Base-by-base conservation (phyloP, 2,888 invertebrate genomes). In the Trypoxylon attenuatum region DNA sequence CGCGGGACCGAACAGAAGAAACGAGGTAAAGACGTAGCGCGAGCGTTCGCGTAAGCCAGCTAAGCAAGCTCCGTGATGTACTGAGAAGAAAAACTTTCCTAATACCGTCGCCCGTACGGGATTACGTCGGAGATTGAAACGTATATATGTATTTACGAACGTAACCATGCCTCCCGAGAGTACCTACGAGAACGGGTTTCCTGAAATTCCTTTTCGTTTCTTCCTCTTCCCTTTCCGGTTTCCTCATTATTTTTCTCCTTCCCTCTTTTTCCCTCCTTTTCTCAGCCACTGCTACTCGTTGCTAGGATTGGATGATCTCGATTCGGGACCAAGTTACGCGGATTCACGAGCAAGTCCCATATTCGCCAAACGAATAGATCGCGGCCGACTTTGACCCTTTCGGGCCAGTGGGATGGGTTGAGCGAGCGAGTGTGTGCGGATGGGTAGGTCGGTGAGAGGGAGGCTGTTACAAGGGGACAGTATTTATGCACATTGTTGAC, bases 401-500 rank as follows among this genome's bases (percentile, higher is more conserved):
- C 33, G 13, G 10, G 10, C 13, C n/a, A 10, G 33, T 13, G 33
- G 27, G 27, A 13, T n/a, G 4, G 33, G 13, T 1, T n/a, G n/a
- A n/a, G 33, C n/a, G 33, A 33, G 33, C 3, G 4, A 13, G 33
- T 33, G n/a, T 13, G 33, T 13, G 2, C 13, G 4, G 13, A 13
- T 10, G 13, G n/a, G 13, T 10, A 33, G 33, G 10, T 3, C 3
- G n/a, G 33, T 13, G 33, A 33, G n/a, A 33, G 33, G 5, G 13
- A 33, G 13, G 0, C 33, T 33, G 80, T 76, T 84, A 79, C 85
- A 82, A 84, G 84, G 82, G 84, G 79, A 77, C 79, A 83, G 85
- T 86, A 87, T 87, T 87, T 86, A 87, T 87, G 86, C 84, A 84
- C 86, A 87, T 86, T 86, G 86, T 86, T 86, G 87, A 86, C 84